A percentile compares a stretch with the other conserved stretches of the same genome.
Conservation (phyloP, 1,140 invertebrate species). For the Drosophila nigrodunni region DNA sequence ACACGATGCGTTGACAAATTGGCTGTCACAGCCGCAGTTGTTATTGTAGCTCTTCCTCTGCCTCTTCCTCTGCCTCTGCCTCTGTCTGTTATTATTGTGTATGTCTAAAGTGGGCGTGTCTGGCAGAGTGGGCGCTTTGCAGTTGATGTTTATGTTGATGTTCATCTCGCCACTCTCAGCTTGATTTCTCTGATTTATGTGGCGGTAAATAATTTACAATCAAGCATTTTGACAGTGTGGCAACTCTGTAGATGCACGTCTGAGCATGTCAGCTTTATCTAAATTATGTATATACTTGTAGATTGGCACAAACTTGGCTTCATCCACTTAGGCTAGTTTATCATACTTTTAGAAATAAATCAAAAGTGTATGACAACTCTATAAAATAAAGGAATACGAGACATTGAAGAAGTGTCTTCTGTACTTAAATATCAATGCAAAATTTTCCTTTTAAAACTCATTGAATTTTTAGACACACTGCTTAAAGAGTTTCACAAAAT, state of each 20-base stretch:
- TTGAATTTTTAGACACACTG: no score
- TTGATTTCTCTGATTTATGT: slow-evolving; percentile 72
- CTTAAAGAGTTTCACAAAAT: neutral
- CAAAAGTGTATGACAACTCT: neutral
- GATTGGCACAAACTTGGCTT: slow-evolving; percentile 17
- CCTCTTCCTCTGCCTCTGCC: neutral
- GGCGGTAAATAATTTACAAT: slow-evolving; percentile 71
- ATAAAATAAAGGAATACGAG: neutral
- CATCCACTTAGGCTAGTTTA: slow-evolving; percentile 20
- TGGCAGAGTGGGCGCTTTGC: slow-evolving; percentile 25
- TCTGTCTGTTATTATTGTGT: slow-evolving; percentile 3
- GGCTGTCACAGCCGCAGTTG: slow-evolving; percentile 51
- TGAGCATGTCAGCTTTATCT: slow-evolving; percentile 27
- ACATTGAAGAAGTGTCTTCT: neutral
- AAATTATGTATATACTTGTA: slow-evolving; percentile 40
- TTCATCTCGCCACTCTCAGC: neutral
- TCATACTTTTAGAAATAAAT: slow-evolving; percentile 15
- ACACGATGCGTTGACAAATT: slow-evolving; percentile 66
- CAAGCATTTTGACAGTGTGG: slow-evolving; percentile 33
- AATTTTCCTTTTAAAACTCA: neutral
- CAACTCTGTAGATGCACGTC: slow-evolving; percentile 25
- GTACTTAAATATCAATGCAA: neutral
- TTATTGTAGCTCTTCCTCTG: slow-evolving; percentile 29
- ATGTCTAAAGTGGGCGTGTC: slow-evolving; percentile 10
- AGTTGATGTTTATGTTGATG: slow-evolving; percentile 45